A percentile compares a stretch with the other conserved stretches of the same genome.
Evolutionary conservation across 2,888 invertebrate genomes (phyloP).

Genomic region (Microctonus aethiopoides): DNA sequence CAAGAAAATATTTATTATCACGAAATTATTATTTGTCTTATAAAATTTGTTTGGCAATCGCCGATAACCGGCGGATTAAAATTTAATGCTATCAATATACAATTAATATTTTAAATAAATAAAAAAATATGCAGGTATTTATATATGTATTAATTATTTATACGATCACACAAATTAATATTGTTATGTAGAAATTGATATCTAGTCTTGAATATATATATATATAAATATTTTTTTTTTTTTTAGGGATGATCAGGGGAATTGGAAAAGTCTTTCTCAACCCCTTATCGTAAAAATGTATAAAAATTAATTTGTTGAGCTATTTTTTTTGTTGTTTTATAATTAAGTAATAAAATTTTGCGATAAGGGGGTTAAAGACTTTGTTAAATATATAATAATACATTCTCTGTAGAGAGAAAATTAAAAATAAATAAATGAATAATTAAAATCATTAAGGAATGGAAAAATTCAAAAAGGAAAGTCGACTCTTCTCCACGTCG

Average conservation of each 20-base stretch:
- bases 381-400: neutral
- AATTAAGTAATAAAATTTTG: no score
- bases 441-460: neutral
- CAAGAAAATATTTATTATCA: constrained; percentile 9
- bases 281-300: neutral
- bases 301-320: no score
- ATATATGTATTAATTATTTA: no score
- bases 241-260: neutral
- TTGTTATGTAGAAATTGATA: neutral
- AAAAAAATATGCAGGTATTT: neutral
- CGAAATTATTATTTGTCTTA: neutral
- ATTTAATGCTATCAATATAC: neutral
- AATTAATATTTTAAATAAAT: neutral
- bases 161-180: no score
- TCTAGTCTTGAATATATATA: neutral
- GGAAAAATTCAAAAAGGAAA: neutral
- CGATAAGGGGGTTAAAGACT: neutral
- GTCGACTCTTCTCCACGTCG: constrained; percentile 45
- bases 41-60: neutral
- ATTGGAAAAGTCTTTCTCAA: constrained; percentile 19
- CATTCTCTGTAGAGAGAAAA: constrained; percentile 10
- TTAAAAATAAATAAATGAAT: constrained; percentile 8
- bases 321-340: no score
- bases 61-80: neutral
- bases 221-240: neutral